Percentiles rank a stretch among this genome's conserved stretches.
These are phyloP conservation scores for Buphagus erythrorhynchus DNA, from an alignment of 2,797 vertebrate species.

Conservation along the genomic window DNA sequence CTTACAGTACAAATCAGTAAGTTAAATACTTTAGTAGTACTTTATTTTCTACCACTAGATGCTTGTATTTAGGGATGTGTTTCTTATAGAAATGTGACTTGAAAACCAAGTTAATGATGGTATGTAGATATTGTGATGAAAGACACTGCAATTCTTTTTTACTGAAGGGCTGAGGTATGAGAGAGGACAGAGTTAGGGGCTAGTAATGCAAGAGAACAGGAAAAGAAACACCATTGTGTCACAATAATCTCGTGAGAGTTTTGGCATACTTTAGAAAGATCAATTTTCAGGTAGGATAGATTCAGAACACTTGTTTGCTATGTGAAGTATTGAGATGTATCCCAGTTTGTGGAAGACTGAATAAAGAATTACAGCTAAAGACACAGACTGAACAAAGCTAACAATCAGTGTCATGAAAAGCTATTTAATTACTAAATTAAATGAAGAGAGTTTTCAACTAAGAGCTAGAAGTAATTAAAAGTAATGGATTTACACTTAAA, in stretches of 20 bases:
- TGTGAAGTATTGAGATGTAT: not conserved
- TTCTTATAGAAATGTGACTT: not conserved
- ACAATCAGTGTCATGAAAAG: not conserved
- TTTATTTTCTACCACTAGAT: not conserved
- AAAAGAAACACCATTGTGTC: not conserved
- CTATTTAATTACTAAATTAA: not conserved
- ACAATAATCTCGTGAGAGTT: not conserved
- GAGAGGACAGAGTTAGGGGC: not conserved
- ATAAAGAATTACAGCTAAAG: not conserved
- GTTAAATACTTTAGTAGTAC: not conserved
- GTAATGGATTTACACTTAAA: not conserved
- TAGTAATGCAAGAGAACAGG: not conserved
- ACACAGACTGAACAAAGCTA: not conserved
- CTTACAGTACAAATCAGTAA: not conserved
- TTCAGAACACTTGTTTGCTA: not conserved
- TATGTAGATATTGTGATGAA: not conserved
- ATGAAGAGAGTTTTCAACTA: not conserved
- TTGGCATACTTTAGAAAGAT: not conserved
- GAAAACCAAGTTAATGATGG: not conserved
- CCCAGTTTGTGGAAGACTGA: not conserved
- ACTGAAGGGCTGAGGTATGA: not conserved
- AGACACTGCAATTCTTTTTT: not conserved
- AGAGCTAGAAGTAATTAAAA: not conserved
- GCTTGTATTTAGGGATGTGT: not conserved
- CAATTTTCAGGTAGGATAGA: not conserved